Percentiles rank a stretch among this genome's conserved stretches.
Conservation (phyloP, 2,888 invertebrate genomes). For the Drosophila setosimentum region DNA sequence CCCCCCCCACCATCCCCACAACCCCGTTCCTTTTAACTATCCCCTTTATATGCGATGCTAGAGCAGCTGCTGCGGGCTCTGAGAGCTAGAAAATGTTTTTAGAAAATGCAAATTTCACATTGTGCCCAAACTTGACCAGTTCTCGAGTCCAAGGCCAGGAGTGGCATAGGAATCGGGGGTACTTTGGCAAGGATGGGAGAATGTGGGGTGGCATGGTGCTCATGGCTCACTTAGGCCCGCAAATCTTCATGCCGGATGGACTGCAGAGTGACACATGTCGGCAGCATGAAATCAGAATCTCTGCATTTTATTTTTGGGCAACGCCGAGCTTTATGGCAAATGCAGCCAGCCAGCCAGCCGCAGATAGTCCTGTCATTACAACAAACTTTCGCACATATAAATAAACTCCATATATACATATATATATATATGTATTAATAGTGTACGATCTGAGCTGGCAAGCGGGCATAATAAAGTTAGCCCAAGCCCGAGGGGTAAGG, state of each 20-base stretch:
- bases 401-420: conserved; percentile 1
- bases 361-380: conserved; percentile 69
- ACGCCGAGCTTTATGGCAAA: conserved; percentile 60
- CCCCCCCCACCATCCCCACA: neutral
- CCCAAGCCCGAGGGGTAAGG: conserved; percentile 28
- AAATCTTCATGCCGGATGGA: conserved; percentile 81
- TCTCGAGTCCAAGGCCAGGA: conserved; percentile 13
- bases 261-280: conserved; percentile 84
- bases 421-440: conserved; percentile 12
- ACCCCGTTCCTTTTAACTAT: neutral
- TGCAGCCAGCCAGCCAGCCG: conserved; percentile 42
- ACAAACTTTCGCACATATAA: conserved; percentile 10
- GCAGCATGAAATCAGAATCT: conserved; percentile 82
- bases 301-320: conserved; percentile 72
- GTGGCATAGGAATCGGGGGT: neutral
- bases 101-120: conserved; percentile 82
- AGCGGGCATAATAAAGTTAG: conserved; percentile 74
- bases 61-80: conserved; percentile 52
- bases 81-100: conserved; percentile 65
- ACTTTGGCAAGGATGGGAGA: conserved; percentile 4
- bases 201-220: conserved; percentile 3
- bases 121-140: conserved; percentile 38
- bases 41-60: conserved; percentile 20
- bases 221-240: conserved; percentile 61
- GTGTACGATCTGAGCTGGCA: conserved; percentile 37